Evolutionary conservation across 2,113 vertebrate genomes (phyloP).

Genomic region (Corythornis cristatus): DNA sequence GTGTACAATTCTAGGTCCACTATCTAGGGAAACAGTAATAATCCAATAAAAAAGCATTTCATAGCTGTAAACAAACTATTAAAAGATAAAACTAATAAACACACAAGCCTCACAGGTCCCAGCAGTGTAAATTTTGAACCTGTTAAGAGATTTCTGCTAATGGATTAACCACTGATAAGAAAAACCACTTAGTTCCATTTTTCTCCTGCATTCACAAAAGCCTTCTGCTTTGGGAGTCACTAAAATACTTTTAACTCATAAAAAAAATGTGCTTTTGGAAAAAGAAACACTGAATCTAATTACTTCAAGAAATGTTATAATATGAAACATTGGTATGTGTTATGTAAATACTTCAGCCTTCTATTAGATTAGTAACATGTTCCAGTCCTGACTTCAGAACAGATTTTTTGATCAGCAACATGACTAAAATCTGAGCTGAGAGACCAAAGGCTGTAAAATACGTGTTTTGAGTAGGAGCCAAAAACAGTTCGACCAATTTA

Average conservation of each 20-base stretch:
- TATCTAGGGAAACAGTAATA: neutral
- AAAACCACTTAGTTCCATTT: neutral
- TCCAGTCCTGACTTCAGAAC: neutral
- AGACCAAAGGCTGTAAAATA: neutral
- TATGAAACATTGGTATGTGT: neutral
- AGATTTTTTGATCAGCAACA: neutral
- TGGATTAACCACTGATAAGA: neutral
- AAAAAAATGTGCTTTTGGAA: neutral
- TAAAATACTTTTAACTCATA: neutral
- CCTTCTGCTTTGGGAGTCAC: neutral
- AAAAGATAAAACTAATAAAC: neutral
- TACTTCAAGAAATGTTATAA: neutral
- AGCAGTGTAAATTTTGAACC: neutral
- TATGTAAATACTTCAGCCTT: neutral
- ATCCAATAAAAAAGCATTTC: neutral
- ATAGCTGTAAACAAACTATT: neutral
- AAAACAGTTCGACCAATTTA: neutral
- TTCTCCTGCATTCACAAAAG: neutral
- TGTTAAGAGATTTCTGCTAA: neutral
- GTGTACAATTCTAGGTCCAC: neutral
- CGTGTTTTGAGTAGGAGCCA: neutral
- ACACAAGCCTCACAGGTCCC: neutral
- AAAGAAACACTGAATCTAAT: neutral
- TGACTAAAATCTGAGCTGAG: neutral
- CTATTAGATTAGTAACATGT: neutral